These are phyloP conservation scores for Parnassius glacialis DNA, from an alignment of 2,888 invertebrate genomes.

Conservation along the genomic window DNA sequence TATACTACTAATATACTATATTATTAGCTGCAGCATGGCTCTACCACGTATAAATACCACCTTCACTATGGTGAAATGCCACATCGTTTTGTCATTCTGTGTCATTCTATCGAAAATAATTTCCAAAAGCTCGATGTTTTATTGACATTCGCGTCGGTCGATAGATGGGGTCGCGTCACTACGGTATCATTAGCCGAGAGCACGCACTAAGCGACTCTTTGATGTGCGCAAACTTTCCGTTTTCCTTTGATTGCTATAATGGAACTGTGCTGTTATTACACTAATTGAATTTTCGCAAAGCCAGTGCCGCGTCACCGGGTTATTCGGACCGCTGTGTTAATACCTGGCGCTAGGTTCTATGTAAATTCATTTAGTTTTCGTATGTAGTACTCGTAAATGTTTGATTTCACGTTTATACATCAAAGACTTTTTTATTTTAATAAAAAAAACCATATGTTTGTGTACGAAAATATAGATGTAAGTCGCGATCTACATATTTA, in stretches of 20 bases:
- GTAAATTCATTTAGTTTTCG: conserved; percentile 23
- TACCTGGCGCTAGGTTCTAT: conserved; percentile 33
- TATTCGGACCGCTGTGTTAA: conserved; percentile 39
- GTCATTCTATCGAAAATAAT: no score
- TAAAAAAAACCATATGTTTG: no score
- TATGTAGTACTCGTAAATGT: no score
- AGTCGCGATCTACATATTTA: no score
- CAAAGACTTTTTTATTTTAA: no score
- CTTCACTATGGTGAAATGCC: no score
- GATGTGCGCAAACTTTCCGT: conserved; percentile 72
- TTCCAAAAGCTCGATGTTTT: neutral
- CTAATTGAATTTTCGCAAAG: conserved; percentile 74
- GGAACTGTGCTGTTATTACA: conserved; percentile 74
- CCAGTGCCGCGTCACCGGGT: conserved; percentile 44
- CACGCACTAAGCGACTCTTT: conserved; percentile 70
- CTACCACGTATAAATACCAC: no score
- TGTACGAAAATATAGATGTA: no score
- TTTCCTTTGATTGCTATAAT: conserved; percentile 77
- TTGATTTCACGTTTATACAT: neutral
- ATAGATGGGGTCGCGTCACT: conserved; percentile 33
- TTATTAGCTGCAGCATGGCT: no score
- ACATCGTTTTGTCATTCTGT: no score
- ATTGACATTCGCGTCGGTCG: conserved; percentile 4
- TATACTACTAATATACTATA: no score
- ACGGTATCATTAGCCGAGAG: conserved; percentile 53